Percentiles rank a stretch among this genome's conserved stretches.
phyloP scores from a whole-genome alignment of 2,888 invertebrate species.

The Hyposoter dolosus region DNA sequence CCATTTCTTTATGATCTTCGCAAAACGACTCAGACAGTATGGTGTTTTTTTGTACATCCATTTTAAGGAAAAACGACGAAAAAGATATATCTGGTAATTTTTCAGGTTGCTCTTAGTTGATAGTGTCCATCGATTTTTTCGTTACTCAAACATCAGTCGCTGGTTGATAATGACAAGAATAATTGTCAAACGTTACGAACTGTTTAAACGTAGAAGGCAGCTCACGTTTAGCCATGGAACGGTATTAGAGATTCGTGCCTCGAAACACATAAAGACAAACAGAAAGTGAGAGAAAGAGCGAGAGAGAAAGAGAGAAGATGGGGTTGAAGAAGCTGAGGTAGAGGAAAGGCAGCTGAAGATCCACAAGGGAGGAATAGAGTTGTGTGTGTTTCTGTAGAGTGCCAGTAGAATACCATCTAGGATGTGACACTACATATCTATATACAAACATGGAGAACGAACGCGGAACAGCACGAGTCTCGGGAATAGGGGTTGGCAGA shows the following conservation, averaged over 20 bases:
- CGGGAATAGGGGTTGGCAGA: conserved; percentile 67
- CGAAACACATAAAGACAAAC: conserved; percentile 34
- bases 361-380: conserved; percentile 50
- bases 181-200: conserved; percentile 28
- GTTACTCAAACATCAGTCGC: neutral
- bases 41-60: neutral
- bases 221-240: conserved; percentile 7
- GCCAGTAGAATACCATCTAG: conserved; percentile 40
- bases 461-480: conserved; percentile 57
- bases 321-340: conserved; percentile 19
- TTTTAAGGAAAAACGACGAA: neutral
- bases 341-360: conserved; percentile 20
- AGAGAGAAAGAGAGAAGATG: conserved; percentile 1
- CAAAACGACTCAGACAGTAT: neutral
- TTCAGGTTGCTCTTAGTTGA: neutral
- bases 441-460: conserved; percentile 9
- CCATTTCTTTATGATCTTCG: neutral
- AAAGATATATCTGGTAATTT: neutral
- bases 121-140: too few relatives aligned
- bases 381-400: conserved; percentile 46
- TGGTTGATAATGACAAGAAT: conserved; percentile 12
- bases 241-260: conserved; percentile 13
- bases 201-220: conserved; percentile 26
- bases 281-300: conserved; percentile 9
- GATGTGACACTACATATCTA: neutral